Evolutionary conservation across 2,113 vertebrate genomes (phyloP), one percentile per base, ranked within the genome.

Genomic region (Orycteropus afer): DNA sequence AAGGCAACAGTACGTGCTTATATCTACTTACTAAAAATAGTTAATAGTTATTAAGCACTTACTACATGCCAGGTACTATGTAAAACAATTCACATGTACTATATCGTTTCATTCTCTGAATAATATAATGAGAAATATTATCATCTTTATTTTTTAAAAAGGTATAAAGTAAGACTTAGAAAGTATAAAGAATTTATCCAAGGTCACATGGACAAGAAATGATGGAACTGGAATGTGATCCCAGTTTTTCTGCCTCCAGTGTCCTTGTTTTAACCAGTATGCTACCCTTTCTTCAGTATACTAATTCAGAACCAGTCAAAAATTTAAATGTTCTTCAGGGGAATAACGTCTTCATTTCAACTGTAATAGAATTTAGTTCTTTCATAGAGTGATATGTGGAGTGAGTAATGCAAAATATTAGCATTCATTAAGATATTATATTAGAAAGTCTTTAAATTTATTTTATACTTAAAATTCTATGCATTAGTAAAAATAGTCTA

Each of bases 341-440:
- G 95, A 93, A 20, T 22, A 7, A 76, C 86, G 10, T 90, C 37
- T 96, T 95, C 22, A 92, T 91, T 93, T 95, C 42, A 59, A 42
- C 29, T 49, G 18, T 86, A 40, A 32, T 73, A 13, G 22, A 12
- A n/a, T 53, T 86, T 47, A 76, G 0, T 94, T 65, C 10, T 89
- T 91, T 89, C 13, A 49, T 65, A 73, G 67, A 10, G 4, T 85
- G 27, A 89, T 86, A 29, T 17, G 42, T 78, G 7, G 3, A 7
- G 11, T 49, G 0, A 61, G 45, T 73, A 89, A 61, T 37, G n/a
- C 5, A 91, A 79, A 81, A 61, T 85, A 93, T 51, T 94, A 74
- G 7, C 20, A 73, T 79, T 17, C 86, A 65, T 61, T 85, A 59
- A 51, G 89, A 49, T 42, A 76, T 77, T 83, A 93, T 13, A 42